Base-by-base conservation (phyloP, 2,113 vertebrate species). In the Stigmatopora nigra region DNA sequence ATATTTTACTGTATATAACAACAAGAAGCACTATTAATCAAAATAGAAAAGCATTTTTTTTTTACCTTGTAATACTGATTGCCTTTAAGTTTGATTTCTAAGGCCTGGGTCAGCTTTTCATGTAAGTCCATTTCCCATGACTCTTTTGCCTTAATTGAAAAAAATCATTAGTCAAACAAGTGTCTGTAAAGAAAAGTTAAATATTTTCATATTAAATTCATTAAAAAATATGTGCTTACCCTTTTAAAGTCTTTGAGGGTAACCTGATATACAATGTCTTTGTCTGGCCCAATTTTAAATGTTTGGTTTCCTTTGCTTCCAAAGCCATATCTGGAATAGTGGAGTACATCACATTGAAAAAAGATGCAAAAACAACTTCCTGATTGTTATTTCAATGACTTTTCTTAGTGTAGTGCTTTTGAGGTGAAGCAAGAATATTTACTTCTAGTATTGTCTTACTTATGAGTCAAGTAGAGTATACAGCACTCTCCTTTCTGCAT, bases 51-150 rank as follows among this genome's bases (percentile, higher is more conserved):
- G 22, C 3, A 12, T 2, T 1, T 1, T 5, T 25, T 48, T 5
- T 51, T 3, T 77, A 89, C 96, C 95, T 97, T 98, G 85, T 95
- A 96, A 87, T 98, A 98, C 59, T 91, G 88, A 0, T 95, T 99
- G 70, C 96, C 96, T 82, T 98, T 99, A 78, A 91, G 91, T 82
- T 97, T 98, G 61, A 95, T 91, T 13, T 87, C 66, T 5, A 78
- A 86, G 22, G 93, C 90, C 83, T 91, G 86, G 70, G 92, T 90
- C 80, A 98, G 83, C 87, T 99, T 99, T 82, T 98, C 95, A 47
- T 90, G 93, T 82, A 95, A 90, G 77, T 94, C 92, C 95, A 99
- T 97, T 89, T 99, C 95, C 96, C 96, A 99, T 13, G 91, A 92
- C 88, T 99, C 95, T 88, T 96, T 98, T 82, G 93, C 94, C 96